Conservation (phyloP, 1,140 invertebrate species). For the Lordiphosa stackelbergi region DNA sequence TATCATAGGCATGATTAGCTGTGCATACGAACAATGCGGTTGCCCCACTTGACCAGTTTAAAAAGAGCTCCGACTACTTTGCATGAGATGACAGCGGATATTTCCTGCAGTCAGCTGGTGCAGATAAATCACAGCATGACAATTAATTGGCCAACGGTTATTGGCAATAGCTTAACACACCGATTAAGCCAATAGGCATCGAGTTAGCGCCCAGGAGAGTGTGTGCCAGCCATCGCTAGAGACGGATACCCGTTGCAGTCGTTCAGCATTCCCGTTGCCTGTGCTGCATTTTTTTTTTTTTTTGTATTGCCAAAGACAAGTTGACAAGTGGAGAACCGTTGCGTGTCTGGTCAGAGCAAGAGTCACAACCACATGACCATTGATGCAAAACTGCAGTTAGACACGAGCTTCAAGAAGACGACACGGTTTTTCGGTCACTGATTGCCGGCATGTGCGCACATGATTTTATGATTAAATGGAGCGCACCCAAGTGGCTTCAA, state of each 20-base stretch:
- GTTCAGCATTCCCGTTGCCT: conserved; percentile 57
- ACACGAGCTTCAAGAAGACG: conserved; percentile 27
- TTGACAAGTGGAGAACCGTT: conserved; percentile 56
- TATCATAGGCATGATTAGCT: conserved; percentile 49
- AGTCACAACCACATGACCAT: conserved; percentile 41
- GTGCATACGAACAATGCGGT: conserved; percentile 13
- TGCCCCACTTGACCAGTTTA: conserved; percentile 21
- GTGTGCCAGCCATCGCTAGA: background rate
- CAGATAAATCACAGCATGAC: conserved; percentile 40
- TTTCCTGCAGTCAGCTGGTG: conserved; percentile 40
- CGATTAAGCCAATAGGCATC: conserved; percentile 57
- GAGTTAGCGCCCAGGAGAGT: conserved; percentile 30
- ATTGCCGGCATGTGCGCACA: conserved; percentile 36
- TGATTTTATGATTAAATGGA: conserved; percentile 61
- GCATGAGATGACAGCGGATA: conserved; percentile 56
- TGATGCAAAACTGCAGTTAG: conserved; percentile 72
- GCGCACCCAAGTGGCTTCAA: conserved; percentile 50
- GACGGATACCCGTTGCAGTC: conserved; percentile 49
- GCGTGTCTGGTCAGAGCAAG: conserved; percentile 22
- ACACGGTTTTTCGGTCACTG: conserved; percentile 44
- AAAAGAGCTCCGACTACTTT: conserved; percentile 17
- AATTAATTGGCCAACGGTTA: conserved; percentile 69
- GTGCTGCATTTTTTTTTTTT: conserved; percentile 25
- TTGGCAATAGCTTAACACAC: conserved; percentile 50
- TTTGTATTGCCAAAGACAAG: conserved; percentile 12